Evolutionary conservation across 2,888 invertebrate species (phyloP), one percentile per base, ranked within the genome.

Genomic region (Mamestra brassicae): DNA sequence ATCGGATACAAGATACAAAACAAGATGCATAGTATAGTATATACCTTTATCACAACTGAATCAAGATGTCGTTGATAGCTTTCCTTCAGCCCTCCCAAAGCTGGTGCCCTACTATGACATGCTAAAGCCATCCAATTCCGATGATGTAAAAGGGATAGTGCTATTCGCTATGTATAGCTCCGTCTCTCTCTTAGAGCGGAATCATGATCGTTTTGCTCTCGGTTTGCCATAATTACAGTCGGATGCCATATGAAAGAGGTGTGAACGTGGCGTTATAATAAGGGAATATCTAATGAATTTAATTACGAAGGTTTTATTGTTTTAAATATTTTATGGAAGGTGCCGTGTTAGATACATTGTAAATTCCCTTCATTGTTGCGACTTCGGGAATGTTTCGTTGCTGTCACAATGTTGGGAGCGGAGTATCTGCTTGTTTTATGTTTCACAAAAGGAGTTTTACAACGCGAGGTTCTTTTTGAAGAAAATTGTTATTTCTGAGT

Each of bases 241-340:
- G 8, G 54, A 3, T 17, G n/a, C 7, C 10, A n/a, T 8, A 54
- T 47, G 47, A 13, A 13, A 62, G 17, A 66, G 36, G 36, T 63
- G 45, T 34, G 52, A 66, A 71, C 58, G n/a, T 63, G 55, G 45
- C 11, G 34, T 36, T 62, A 45, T 71, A 5, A n/a, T 26, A 50
- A 11, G 15, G 50, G 57, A 63, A 74, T 70, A 45, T 45, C 1
- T 50, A 26, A 78, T 79, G 57, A 80, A 80, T 66, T 80, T 71
- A 64, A 79, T 79, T 55, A 76, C 26, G 34, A 65, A 66, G 65
- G 54, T 65, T 60, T 79, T 70, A 47, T 34, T 65, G 42, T 55
- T 34, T 34, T 54, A 68, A 47, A 60, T 60, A 54, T 58, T 68
- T 57, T n/a, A 26, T 52, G 45, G 5, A n/a, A 45, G 36, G 36